phyloP scores from a whole-genome alignment of 2,888 invertebrate species.

The Eupelmus urozonus region DNA sequence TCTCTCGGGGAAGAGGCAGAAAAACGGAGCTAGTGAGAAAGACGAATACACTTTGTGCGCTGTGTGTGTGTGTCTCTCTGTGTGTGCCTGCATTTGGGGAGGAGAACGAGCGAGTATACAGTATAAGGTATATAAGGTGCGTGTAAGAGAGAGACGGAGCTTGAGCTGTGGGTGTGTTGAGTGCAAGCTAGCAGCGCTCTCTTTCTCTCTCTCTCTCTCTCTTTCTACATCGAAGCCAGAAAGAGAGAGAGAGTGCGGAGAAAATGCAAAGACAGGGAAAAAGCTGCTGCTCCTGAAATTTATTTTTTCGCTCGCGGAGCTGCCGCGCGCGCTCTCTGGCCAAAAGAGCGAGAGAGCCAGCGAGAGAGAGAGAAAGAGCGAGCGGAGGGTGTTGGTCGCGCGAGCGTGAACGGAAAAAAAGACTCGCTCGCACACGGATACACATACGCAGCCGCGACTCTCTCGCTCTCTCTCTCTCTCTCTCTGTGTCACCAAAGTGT shows the following conservation, averaged over 20 bases:
- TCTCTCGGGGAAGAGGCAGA: no score
- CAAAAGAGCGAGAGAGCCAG: no score
- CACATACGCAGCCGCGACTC: no score
- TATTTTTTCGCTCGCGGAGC: no score
- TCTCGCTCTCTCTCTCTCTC: background rate
- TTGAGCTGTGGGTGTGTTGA: background rate
- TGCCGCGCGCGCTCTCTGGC: no score
- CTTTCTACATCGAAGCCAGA: no score
- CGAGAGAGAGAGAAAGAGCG: no score
- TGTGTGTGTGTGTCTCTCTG: constrained; percentile 57
- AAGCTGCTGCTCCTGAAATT: no score
- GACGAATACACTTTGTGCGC: constrained; percentile 2
- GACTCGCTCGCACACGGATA: background rate
- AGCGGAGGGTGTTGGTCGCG: background rate
- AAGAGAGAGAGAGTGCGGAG: no score
- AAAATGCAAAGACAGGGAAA: no score
- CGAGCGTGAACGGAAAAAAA: background rate
- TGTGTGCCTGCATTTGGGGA: constrained; percentile 46
- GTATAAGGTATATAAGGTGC: no score
- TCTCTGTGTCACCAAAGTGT: background rate
- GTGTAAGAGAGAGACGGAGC: background rate
- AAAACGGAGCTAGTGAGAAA: constrained; percentile 35
- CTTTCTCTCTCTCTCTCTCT: no score
- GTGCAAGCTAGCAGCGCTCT: background rate
- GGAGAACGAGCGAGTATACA: background rate